These are phyloP conservation scores for Neosalanx taihuensis DNA, from an alignment of 2,797 vertebrate genomes.

Conservation along the genomic window DNA sequence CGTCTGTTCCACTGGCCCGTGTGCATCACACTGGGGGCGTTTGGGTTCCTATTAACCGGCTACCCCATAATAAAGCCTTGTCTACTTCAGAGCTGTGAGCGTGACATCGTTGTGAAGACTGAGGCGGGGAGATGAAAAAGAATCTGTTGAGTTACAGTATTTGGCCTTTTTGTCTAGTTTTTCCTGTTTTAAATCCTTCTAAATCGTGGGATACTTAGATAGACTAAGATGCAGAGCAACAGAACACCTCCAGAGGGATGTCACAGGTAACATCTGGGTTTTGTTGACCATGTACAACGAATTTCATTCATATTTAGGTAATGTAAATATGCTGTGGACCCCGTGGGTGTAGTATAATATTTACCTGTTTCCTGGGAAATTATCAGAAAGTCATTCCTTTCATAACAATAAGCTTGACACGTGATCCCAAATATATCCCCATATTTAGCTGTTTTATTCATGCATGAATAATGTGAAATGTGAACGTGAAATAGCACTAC, in stretches of 20 bases:
- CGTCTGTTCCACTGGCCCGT: not conserved
- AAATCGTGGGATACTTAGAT: not conserved
- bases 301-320: not conserved
- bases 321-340: not conserved
- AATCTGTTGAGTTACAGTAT: constrained; percentile 8
- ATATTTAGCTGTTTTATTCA: not conserved
- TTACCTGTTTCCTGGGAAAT: constrained; percentile 7
- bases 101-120: constrained; percentile 15
- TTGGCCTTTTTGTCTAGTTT: not conserved
- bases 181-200: not conserved
- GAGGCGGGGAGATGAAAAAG: constrained; percentile 14
- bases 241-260: no score
- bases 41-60: not conserved
- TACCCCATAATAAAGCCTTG: constrained; percentile 23
- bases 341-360: not conserved
- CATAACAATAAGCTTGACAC: constrained; percentile 2
- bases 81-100: constrained; percentile 18
- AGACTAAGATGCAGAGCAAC: no score
- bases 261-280: not conserved
- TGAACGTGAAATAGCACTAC: not conserved
- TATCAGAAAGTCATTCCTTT: not conserved
- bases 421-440: not conserved
- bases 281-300: not conserved
- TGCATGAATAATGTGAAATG: not conserved
- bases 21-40: no score